Conservation (phyloP, 2,113 vertebrate species). For the Hypomesus transpacificus region DNA sequence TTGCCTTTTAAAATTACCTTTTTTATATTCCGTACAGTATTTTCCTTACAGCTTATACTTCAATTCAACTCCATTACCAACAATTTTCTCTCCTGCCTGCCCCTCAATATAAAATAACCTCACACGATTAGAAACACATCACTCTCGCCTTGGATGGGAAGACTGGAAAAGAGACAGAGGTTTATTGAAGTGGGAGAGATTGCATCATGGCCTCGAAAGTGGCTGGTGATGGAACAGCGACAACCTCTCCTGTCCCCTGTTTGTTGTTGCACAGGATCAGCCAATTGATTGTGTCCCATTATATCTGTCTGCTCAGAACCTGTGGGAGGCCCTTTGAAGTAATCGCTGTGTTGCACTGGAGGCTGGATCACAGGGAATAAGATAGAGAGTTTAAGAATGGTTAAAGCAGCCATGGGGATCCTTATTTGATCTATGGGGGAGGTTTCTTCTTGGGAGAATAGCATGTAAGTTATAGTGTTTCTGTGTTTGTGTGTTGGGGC, state of each 20-base stretch:
- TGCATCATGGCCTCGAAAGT: slow-evolving; percentile 19
- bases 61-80: too few relatives aligned
- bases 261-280: slow-evolving; percentile 37
- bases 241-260: slow-evolving; percentile 11
- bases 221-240: background rate
- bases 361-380: slow-evolving; percentile 43
- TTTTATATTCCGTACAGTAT: too few relatives aligned
- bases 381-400: slow-evolving; percentile 34
- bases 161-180: background rate
- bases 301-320: slow-evolving; percentile 30
- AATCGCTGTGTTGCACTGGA: slow-evolving; percentile 9
- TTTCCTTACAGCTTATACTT: too few relatives aligned
- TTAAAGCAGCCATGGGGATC: slow-evolving; percentile 26
- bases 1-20: too few relatives aligned
- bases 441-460: slow-evolving; percentile 29
- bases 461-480: slow-evolving; percentile 7
- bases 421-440: slow-evolving; percentile 29
- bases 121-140: background rate
- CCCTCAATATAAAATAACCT: too few relatives aligned
- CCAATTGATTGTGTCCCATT: slow-evolving; percentile 40
- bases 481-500: slow-evolving; percentile 27
- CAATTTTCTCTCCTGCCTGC: too few relatives aligned
- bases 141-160: background rate
- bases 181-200: slow-evolving; percentile 26
- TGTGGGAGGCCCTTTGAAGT: slow-evolving; percentile 41